Evolutionary conservation across 2,113 vertebrate genomes (phyloP).

Genomic region (Tor tambroides): DNA sequence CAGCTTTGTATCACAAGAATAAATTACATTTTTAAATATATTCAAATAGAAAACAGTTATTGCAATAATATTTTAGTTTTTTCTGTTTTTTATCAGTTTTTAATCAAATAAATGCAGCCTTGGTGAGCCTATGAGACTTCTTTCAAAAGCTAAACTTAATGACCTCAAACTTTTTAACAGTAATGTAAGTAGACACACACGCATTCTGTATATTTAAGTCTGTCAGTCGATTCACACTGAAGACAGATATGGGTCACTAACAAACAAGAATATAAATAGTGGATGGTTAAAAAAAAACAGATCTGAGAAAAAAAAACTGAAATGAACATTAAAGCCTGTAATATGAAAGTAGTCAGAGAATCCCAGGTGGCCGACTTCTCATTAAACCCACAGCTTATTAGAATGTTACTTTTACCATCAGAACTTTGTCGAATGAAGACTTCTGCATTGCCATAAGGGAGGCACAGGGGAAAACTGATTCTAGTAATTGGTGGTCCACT

Average conservation of each 20-base stretch:
- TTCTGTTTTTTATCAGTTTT: no score
- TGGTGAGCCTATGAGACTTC: background rate
- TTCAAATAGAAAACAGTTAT: background rate
- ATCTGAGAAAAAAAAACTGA: background rate
- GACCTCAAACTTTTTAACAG: background rate
- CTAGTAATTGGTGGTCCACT: slow-evolving; percentile 43
- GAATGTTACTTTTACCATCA: slow-evolving; percentile 35
- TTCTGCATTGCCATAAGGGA: background rate
- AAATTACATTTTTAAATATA: background rate
- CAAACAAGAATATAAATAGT: background rate
- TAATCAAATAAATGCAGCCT: background rate
- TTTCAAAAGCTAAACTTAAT: background rate
- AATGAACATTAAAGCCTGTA: slow-evolving; percentile 8
- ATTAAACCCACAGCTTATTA: slow-evolving; percentile 41
- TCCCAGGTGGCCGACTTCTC: slow-evolving; percentile 28
- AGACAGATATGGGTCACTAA: background rate
- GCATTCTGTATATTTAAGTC: background rate
- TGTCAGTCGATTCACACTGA: background rate
- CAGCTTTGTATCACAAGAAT: background rate
- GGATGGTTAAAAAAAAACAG: background rate
- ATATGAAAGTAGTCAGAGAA: slow-evolving; percentile 6
- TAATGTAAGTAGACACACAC: background rate
- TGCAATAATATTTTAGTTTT: background rate
- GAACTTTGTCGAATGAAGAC: background rate
- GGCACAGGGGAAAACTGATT: slow-evolving; percentile 24